Evolutionary conservation across 1,140 invertebrate species (phyloP).

Genomic region (Hormaphis cornu): DNA sequence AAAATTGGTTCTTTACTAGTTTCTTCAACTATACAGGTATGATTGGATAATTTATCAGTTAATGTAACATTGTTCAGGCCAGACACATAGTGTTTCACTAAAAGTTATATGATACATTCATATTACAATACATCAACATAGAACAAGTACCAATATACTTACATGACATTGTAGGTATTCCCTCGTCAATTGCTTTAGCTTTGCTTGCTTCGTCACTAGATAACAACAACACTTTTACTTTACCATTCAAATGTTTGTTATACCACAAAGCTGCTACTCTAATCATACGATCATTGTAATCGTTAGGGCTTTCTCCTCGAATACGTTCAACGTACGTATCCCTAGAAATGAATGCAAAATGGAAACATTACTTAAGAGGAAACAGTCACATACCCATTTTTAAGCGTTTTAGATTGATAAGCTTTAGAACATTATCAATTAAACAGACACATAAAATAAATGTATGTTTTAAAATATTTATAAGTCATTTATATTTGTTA

Average conservation of each 20-base stretch:
- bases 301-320: conserved; percentile 73
- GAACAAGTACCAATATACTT: conserved; percentile 36
- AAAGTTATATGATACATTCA: conserved; percentile 37
- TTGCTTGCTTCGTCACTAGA: conserved; percentile 79
- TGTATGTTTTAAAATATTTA: too few relatives aligned
- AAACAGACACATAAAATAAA: too few relatives aligned
- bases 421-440: too few relatives aligned
- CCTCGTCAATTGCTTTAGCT: conserved; percentile 57
- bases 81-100: conserved; percentile 62
- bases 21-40: conserved; percentile 53
- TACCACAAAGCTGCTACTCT: conserved; percentile 75
- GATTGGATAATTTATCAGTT: conserved; percentile 67
- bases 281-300: conserved; percentile 87
- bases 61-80: conserved; percentile 54
- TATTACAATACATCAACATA: neutral
- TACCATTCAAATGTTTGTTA: conserved; percentile 46
- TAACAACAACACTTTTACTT: conserved; percentile 64
- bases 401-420: too few relatives aligned
- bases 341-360: conserved; percentile 46
- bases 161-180: conserved; percentile 61
- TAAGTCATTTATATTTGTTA: too few relatives aligned
- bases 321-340: conserved; percentile 78
- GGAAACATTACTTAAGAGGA: conserved; percentile 28
- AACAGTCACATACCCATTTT: neutral
- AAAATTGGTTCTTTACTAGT: conserved; percentile 60